Evolutionary conservation across 2,797 vertebrate species (phyloP).

Genomic region (Phrynocephalus guinanensis): DNA sequence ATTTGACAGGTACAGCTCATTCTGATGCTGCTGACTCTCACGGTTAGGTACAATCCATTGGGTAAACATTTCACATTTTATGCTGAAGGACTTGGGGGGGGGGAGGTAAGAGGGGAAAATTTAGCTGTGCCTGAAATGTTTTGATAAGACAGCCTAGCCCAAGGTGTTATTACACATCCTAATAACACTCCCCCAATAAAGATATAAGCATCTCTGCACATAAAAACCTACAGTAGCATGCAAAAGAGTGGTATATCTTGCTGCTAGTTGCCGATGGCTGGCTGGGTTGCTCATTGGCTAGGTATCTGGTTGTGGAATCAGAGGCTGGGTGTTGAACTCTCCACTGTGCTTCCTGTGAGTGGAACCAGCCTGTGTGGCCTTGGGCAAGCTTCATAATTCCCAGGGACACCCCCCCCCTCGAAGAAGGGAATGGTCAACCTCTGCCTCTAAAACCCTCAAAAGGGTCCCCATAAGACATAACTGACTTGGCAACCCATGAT

Average conservation of each 20-base stretch:
- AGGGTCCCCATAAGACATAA: too few relatives aligned
- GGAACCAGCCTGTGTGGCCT: too few relatives aligned
- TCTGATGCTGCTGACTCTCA: background rate
- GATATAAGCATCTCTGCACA: background rate
- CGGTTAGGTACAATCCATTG: background rate
- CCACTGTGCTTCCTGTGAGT: too few relatives aligned
- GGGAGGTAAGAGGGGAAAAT: background rate
- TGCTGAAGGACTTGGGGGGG: background rate
- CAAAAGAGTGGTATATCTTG: background rate
- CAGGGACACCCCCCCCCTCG: too few relatives aligned
- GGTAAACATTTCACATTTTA: background rate
- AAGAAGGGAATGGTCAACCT: too few relatives aligned
- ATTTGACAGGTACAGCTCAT: slow-evolving; percentile 24
- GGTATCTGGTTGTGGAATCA: too few relatives aligned
- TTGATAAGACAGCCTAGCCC: background rate
- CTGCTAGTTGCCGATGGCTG: background rate
- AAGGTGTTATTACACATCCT: background rate
- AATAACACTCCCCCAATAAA: background rate
- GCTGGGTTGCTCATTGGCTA: too few relatives aligned
- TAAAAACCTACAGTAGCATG: background rate
- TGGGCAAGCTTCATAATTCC: too few relatives aligned
- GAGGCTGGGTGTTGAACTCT: too few relatives aligned
- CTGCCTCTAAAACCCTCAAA: too few relatives aligned
- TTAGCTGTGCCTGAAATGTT: background rate
- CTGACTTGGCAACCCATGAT: too few relatives aligned